phyloP scores from a whole-genome alignment of 1,140 invertebrate genomes.

The Drosophila sproati region DNA sequence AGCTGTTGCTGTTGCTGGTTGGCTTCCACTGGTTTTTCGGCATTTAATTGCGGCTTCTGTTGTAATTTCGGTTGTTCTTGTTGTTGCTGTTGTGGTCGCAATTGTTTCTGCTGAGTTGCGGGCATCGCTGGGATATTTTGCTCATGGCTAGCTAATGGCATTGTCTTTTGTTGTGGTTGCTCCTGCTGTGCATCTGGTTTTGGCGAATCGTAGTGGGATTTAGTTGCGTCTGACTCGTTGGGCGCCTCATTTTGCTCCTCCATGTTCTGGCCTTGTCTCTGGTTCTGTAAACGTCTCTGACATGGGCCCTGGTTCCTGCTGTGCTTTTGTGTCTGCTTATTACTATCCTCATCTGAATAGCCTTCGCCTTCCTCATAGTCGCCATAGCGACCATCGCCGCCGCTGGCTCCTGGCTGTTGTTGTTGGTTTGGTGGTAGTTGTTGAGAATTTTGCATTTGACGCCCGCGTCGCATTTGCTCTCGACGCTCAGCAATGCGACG shows the following conservation, averaged over 20 bases:
- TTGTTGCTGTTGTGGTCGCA: neutral
- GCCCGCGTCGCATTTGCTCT: constrained; percentile 91
- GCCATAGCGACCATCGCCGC: neutral
- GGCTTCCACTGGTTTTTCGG: neutral
- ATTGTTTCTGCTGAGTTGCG: no score
- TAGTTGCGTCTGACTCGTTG: neutral
- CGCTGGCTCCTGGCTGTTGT: neutral
- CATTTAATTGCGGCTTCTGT: neutral
- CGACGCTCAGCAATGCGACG: constrained; percentile 90
- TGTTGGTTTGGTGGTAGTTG: neutral
- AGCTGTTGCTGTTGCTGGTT: constrained; percentile 1
- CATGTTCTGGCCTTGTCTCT: neutral
- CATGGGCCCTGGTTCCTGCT: neutral
- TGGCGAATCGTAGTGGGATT: neutral
- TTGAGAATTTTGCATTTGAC: constrained; percentile 35
- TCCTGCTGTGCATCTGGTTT: neutral
- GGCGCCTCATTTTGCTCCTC: neutral
- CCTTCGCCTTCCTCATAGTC: neutral
- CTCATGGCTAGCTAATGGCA: neutral
- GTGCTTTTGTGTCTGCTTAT: neutral
- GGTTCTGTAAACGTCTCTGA: neutral
- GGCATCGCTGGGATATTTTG: neutral
- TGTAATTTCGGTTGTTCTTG: neutral
- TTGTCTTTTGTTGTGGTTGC: neutral
- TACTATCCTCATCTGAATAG: neutral